These are phyloP conservation scores for human DNA, from an alignment of 2,113 vertebrate genomes.

Conservation along the genomic window GRCh38 chrX:123088001-123088500, in stretches of 20 bases:
- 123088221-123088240: neutral
- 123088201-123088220: neutral
- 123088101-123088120: slow-evolving; percentile 16
- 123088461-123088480: slow-evolving; percentile 31
- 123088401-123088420: neutral
- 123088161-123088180: neutral
- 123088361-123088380: neutral
- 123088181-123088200: slow-evolving; percentile 18
- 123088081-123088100: neutral
- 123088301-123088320: slow-evolving; percentile 1
- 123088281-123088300: neutral
- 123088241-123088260: slow-evolving; percentile 24
- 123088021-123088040: neutral
- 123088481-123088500: slow-evolving; percentile 14
- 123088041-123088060: slow-evolving; percentile 24
- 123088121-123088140: neutral
- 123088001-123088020: neutral
- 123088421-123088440: slow-evolving; percentile 29
- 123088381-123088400: neutral
- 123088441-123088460: neutral
- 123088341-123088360: slow-evolving; percentile 28
- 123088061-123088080: slow-evolving; percentile 9
- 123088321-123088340: neutral
- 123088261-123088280: slow-evolving; percentile 35
- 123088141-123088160: neutral